Base-by-base conservation (phyloP, 2,113 vertebrate species). In the Trinectes maculatus region DNA sequence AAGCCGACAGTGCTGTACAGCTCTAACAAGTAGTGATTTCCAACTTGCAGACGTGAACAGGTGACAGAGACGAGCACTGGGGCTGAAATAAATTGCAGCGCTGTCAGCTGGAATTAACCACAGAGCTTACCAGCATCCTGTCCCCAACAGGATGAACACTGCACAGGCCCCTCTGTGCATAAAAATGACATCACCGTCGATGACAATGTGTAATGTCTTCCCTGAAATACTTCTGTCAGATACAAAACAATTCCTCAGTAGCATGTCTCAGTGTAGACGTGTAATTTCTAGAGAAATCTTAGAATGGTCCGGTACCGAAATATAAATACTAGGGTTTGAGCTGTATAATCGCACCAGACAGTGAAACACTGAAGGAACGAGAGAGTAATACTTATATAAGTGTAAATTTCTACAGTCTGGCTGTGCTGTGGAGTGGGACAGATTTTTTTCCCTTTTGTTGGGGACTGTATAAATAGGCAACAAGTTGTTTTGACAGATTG, bases 81-180 rank as follows among this genome's bases (percentile, higher is more conserved):
- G 31, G 56, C 75, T 73, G 58, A 80, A 80, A 71, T 73, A 79
- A 84, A 82, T 80, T 71, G 63, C 67, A 57, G 63, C 60, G 53
- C 76, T 84, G 81, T 88, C 84, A 84, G 39, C 63, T 66, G 71
- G 34, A 82, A 80, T 88, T 78, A 80, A 84, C 52, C 63, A 37
- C 72, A 39, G 44, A 58, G 55, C 76, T 77, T 75, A 63, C 52
- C 36, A 47, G 62, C 16, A 75, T 80, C 60, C 52, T 58, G 52
- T 64, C 40, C 52, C 37, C 36, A 74, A 55, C 62, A 56, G 69
- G 59, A 26, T 47, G 60, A 77, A 43, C 31, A 39, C 5, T 31
- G 28, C 53, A 71, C 72, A 58, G 43, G 53, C 60, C 64, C 60
- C 42, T 64, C 46, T 28, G 28, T 48, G 71, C 61, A 64, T 46